Evolutionary conservation across 2,797 vertebrate genomes (phyloP), one percentile per base, ranked within the genome.

Genomic region (Paguma larvata): DNA sequence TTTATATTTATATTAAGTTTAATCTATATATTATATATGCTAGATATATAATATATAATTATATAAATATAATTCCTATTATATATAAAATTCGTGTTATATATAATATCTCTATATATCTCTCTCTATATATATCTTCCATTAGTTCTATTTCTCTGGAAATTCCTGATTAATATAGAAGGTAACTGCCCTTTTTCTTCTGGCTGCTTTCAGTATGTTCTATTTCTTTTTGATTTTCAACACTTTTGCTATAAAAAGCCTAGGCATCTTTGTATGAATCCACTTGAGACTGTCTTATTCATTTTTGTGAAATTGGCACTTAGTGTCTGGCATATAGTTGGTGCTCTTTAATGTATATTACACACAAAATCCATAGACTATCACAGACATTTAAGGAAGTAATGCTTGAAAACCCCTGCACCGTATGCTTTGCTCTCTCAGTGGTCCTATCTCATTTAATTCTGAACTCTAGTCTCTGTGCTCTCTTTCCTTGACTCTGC

Each of bases 131-230:
- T 56, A 3, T 38, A 38, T 79, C 77, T 62, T 30, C n/a, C 6
- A 16, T 41, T 85, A 44, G 12, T 85, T 90, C 73, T 67, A 38
- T 65, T 87, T 91, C 67, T 73, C 65, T 73, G 59, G 51, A 51
- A 13, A n/a, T 19, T 53, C 25, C 65, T 73, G 56, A 10, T 59
- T 23, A 32, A 65, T 73, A 91, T 8, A 65, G 67, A 78, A 79
- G 10, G 14, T 80, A 72, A 90, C 65, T 73, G 25, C 25, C 19
- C 8, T 72, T 79, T 77, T 65, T 25, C 38, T 19, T 38, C 25
- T 70, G 78, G 15, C 23, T 91, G 51, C 51, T 94, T 80, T 94
- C 77, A 89, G 4, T 46, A 75, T 82, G 73, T 89, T 89, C 56
- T 82, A 59, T 86, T 92, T 80, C 23, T 46, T 77, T 88, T 73